Evolutionary conservation across 2,888 invertebrate genomes (phyloP), one percentile per base, ranked within the genome.

Genomic region (Ochropleura leucogaster): DNA sequence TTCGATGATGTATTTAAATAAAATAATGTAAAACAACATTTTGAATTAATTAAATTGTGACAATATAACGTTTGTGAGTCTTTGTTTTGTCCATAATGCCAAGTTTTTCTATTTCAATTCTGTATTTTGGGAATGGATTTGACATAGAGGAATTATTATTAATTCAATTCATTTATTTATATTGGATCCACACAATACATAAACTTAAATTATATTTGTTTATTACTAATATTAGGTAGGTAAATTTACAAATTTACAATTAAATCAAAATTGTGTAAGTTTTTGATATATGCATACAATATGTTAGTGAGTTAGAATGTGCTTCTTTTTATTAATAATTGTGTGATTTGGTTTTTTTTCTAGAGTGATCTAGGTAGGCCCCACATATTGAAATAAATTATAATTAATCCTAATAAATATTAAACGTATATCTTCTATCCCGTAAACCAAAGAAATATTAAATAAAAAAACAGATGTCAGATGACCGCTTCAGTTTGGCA

Each of bases 31-130:
- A 75, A 77, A 42, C 57, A 81, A 82, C 67, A 83, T 79, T 67
- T 80, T 80, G 40, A 66, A 75, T 72, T 59, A 82, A 82, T 84
- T 75, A 84, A 81, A 75, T 72, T 75, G 69, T 72, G 57, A 70
- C 79, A 83, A 68, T 82, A 71, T 70, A 55, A 44, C 42, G 57
- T 75, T 79, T 71, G 20, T n/a, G 55, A 0, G 49, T 49, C 0
- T n/a, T 64, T 66, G 49, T 71, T 51, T 74, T 68, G n/a, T 12
- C 0, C 0, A 40, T 1, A 16, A 68, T 14, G 12, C 3, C 6
- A n/a, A n/a, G 3, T 55, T 20, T 53, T n/a, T 53, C 2, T 2
- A 5, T 6, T 30, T 14, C 44, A 18, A 4, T 2, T 68, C 3
- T 40, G 40, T 8, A 20, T 65, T 12, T 30, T 77, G 6, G 16